These are phyloP conservation scores for Adelosebastes latens DNA, from an alignment of 2,797 vertebrate species.

Conservation along the genomic window DNA sequence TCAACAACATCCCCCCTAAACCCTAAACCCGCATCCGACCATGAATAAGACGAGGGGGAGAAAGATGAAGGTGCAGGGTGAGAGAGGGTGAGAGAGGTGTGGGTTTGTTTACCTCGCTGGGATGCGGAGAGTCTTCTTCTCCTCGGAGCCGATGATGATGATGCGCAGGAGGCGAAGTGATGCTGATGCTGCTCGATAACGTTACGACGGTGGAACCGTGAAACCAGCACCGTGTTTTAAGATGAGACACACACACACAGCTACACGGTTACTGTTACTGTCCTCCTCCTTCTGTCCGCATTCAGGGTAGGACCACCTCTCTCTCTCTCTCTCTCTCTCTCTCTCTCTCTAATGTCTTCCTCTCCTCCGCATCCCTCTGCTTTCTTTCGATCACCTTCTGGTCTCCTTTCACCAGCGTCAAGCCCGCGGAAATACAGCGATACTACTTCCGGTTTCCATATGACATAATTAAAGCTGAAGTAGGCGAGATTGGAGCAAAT, in stretches of 20 bases:
- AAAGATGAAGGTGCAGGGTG: too few relatives aligned
- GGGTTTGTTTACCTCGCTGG: constrained; percentile 66
- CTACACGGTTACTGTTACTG: constrained; percentile 19
- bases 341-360: not conserved
- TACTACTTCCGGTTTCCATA: not conserved
- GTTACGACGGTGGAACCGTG: constrained; percentile 12
- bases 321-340: constrained; percentile 11
- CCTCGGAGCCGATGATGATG: constrained; percentile 27
- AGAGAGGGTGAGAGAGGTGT: not conserved
- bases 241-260: constrained; percentile 3
- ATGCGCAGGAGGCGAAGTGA: constrained; percentile 48
- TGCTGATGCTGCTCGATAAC: constrained; percentile 49
- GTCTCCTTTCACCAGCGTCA: not conserved
- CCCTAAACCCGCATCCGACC: not conserved
- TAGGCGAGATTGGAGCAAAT: too few relatives aligned
- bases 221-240: constrained; percentile 24
- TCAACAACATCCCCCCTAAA: not conserved
- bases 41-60: not conserved
- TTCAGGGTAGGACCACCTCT: not conserved
- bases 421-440: not conserved
- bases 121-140: constrained; percentile 17
- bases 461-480: constrained; percentile 4
- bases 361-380: constrained; percentile 43
- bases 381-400: constrained; percentile 35
- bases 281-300: not conserved